Evolutionary conservation across 2,797 vertebrate species (phyloP).

Genomic region (Myotis daubentonii): DNA sequence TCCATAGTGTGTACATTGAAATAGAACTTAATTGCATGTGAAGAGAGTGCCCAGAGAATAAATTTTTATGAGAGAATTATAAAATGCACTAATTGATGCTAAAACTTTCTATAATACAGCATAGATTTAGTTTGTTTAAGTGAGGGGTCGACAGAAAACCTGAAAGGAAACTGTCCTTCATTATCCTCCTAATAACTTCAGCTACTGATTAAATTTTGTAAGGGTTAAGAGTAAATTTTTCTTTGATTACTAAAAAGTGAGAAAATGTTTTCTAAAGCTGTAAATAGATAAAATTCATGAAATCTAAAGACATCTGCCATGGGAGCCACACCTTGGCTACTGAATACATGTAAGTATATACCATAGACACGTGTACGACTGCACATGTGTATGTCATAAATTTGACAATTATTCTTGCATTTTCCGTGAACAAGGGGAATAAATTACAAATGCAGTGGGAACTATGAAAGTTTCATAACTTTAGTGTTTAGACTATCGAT

Average conservation of each 20-base stretch:
- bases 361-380: neutral
- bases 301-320: neutral
- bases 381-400: neutral
- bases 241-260: constrained; percentile 20
- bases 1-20: neutral
- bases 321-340: neutral
- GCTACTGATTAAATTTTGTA: neutral
- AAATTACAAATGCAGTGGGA: neutral
- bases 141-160: neutral
- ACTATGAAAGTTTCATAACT: neutral
- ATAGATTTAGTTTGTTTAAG: neutral
- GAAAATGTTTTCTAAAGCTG: constrained; percentile 12
- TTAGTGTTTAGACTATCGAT: neutral
- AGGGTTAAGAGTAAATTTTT: neutral
- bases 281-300: constrained; percentile 13
- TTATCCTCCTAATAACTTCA: neutral
- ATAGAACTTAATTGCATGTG: neutral
- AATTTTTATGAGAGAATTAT: constrained; percentile 3
- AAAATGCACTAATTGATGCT: neutral
- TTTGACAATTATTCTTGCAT: neutral
- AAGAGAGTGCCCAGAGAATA: neutral
- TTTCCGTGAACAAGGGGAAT: neutral
- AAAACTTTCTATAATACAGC: neutral
- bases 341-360: neutral
- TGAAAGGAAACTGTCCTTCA: constrained; percentile 4